phyloP scores from a whole-genome alignment of 2,888 invertebrate genomes.

The Rambutsinella grinnellia region DNA sequence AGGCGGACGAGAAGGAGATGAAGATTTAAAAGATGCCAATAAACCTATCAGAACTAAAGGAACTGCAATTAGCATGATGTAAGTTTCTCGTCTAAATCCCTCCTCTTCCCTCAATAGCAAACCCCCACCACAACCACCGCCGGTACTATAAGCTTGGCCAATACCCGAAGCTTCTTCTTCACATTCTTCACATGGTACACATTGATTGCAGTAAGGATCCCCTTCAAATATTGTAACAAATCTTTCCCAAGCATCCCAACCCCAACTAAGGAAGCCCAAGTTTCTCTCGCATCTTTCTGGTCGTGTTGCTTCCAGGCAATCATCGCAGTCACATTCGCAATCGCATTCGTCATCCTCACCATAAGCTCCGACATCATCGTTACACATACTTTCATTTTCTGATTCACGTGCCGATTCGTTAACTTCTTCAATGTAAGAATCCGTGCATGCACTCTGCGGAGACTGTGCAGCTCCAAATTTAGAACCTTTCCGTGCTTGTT shows the following conservation, averaged over 20 bases:
- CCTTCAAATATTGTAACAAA: background rate
- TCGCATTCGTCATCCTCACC: background rate
- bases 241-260: slow-evolving; percentile 1
- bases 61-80: background rate
- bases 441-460: too few relatives aligned
- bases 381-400: too few relatives aligned
- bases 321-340: background rate
- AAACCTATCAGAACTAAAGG: slow-evolving; percentile 3
- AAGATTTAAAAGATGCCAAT: slow-evolving; percentile 3
- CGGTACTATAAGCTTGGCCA: background rate
- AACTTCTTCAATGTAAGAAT: background rate
- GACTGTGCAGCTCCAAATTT: too few relatives aligned
- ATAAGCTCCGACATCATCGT: slow-evolving; percentile 4
- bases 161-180: too few relatives aligned
- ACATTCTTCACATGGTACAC: background rate
- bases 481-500: background rate
- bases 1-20: too few relatives aligned
- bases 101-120: background rate
- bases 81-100: slow-evolving; percentile 5
- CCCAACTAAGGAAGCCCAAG: background rate
- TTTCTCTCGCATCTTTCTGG: background rate
- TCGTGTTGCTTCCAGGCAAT: background rate
- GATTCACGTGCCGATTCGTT: background rate
- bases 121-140: background rate
- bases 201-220: background rate